Conservation (phyloP, 64 coral and sea anemone genomes). For the Exaiptasia diaphana region DNA sequence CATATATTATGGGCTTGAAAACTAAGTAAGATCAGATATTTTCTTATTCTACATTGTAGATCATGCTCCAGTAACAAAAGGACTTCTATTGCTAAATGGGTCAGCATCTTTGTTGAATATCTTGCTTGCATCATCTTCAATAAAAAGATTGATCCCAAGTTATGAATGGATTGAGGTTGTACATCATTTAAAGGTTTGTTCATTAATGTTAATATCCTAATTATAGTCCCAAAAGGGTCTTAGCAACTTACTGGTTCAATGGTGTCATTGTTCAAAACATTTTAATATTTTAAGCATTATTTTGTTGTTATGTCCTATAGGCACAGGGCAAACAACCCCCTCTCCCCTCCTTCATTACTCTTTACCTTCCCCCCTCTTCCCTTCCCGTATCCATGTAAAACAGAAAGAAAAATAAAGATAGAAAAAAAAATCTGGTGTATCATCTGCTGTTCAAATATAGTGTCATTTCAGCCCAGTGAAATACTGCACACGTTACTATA, state of each 20-base stretch:
- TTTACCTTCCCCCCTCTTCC: too few species aligned
- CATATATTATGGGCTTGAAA: too few species aligned
- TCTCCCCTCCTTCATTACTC: too few species aligned
- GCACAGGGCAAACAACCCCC: background rate
- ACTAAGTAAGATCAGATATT: too few species aligned
- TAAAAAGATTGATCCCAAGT: slow-evolving; percentile 24
- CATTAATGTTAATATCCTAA: background rate
- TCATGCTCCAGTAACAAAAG: slow-evolving; percentile 66
- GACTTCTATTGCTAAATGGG: slow-evolving; percentile 72
- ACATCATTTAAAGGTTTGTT: slow-evolving; percentile 60
- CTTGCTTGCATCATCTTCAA: slow-evolving; percentile 61
- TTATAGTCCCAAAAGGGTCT: background rate
- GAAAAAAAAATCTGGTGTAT: too few species aligned
- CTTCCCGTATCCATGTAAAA: too few species aligned
- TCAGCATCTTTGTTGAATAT: slow-evolving; percentile 79
- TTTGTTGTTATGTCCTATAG: background rate
- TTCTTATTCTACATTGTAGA: slow-evolving; percentile 44
- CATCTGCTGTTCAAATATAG: too few species aligned
- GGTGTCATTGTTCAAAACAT: background rate
- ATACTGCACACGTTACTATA: too few species aligned
- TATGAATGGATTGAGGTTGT: slow-evolving; percentile 31
- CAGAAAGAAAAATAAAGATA: too few species aligned
- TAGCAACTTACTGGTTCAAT: background rate
- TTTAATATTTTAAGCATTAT: background rate
- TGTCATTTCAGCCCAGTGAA: too few species aligned